Evolutionary conservation across 64 coral and sea anemone species (phyloP).

Genomic region (Porites lutea): DNA sequence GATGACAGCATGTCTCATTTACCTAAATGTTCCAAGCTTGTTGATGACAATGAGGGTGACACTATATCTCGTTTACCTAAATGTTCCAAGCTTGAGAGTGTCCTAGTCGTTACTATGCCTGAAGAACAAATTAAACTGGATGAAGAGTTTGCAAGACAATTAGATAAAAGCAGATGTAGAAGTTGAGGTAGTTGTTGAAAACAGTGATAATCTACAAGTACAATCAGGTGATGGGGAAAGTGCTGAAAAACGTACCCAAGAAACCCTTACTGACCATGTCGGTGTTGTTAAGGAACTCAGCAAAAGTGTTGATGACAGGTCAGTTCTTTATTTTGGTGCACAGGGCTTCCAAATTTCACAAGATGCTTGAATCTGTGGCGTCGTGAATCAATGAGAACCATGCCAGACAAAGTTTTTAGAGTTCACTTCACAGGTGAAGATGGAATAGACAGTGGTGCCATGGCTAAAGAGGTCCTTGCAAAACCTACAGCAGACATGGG

Average conservation of each 20-base stretch:
- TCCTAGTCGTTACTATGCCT: neutral
- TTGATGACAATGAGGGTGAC: neutral
- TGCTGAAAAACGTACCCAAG: constrained; percentile 7
- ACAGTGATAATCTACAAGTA: neutral
- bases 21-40: too few relatives aligned
- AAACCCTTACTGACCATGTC: constrained; percentile 21
- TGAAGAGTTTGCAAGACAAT: constrained; percentile 14
- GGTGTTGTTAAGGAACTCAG: constrained; percentile 17
- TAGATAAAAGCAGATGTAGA: neutral
- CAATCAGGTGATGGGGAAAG: neutral
- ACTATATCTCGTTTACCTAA: neutral
- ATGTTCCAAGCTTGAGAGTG: constrained; percentile 21
- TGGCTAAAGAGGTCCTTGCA: constrained; percentile 32
- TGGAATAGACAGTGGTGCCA: constrained; percentile 31
- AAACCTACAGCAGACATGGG: neutral
- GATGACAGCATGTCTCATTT: too few relatives aligned
- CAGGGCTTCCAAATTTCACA: neutral
- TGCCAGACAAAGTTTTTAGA: constrained; percentile 7
- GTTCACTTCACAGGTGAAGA: constrained; percentile 32
- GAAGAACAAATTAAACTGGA: constrained; percentile 22
- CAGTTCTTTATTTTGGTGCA: constrained; percentile 4
- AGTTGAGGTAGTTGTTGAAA: neutral
- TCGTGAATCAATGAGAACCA: neutral
- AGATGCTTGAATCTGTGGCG: neutral
- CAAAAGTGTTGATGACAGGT: neutral